Evolutionary conservation across 1,140 invertebrate species (phyloP).

Genomic region (Lysiphlebus fabarum): DNA sequence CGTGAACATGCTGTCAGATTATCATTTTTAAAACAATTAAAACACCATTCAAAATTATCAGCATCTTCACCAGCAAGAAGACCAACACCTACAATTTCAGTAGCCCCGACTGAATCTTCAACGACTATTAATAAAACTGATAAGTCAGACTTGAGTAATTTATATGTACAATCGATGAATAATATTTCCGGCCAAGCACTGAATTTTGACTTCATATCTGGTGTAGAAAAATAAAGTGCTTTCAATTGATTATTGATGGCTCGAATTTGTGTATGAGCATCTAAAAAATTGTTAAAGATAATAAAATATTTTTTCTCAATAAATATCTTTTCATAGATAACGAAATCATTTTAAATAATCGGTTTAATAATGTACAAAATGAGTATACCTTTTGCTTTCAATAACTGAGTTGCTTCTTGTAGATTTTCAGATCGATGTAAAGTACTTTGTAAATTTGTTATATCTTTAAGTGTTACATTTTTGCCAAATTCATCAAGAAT

Average conservation of each 20-base stretch:
- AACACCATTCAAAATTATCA: constrained; percentile 23
- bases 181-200: constrained; percentile 25
- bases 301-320: no score
- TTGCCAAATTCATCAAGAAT: no score
- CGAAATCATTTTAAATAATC: no score
- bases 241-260: constrained; percentile 21
- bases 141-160: constrained; percentile 22
- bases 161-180: constrained; percentile 30
- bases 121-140: constrained; percentile 27
- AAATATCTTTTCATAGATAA: no score
- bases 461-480: no score
- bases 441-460: no score
- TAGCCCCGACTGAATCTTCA: constrained; percentile 24
- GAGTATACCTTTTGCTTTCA: no score
- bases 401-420: no score
- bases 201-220: constrained; percentile 23
- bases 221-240: constrained; percentile 29
- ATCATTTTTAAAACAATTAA: constrained; percentile 18
- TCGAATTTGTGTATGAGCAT: constrained; percentile 9
- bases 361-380: no score
- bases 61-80: constrained; percentile 21
- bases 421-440: no score
- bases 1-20: constrained; percentile 13
- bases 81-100: constrained; percentile 22
- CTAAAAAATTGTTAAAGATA: not conserved